Evolutionary conservation across 2,888 invertebrate species (phyloP).

Genomic region (Sphaerophoria rueppellii): DNA sequence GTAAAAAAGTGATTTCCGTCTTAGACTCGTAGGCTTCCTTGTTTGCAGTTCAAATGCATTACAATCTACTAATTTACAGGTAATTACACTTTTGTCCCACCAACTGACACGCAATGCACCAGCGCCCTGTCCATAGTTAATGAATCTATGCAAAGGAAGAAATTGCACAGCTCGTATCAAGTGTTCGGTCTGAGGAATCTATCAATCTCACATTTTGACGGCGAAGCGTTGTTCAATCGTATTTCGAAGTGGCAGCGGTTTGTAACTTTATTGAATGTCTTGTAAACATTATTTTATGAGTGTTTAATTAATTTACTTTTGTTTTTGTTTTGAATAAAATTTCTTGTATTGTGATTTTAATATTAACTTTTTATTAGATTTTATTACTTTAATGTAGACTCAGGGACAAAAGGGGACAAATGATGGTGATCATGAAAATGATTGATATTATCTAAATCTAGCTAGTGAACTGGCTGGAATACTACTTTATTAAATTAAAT

Average conservation of each 20-base stretch:
- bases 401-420: neutral
- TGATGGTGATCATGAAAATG: conserved; percentile 45
- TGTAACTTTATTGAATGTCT: conserved; percentile 72
- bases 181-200: conserved; percentile 74
- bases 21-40: conserved; percentile 22
- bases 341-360: conserved; percentile 35
- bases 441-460: conserved; percentile 45
- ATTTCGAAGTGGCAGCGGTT: conserved; percentile 76
- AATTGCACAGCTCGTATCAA: conserved; percentile 74
- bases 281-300: conserved; percentile 43
- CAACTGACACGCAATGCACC: conserved; percentile 74
- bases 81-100: conserved; percentile 76
- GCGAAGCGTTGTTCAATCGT: conserved; percentile 74
- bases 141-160: conserved; percentile 76
- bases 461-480: conserved; percentile 62
- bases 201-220: conserved; percentile 74
- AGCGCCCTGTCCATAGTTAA: conserved; percentile 76
- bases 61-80: conserved; percentile 72
- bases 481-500: conserved; percentile 36
- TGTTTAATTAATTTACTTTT: neutral
- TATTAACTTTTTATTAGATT: conserved; percentile 16
- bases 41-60: conserved; percentile 27
- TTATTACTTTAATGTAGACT: conserved; percentile 40
- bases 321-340: conserved; percentile 44
- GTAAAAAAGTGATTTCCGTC: conserved; percentile 30